These are phyloP conservation scores for Daktulosphaira vitifoliae DNA, from an alignment of 1,140 invertebrate species.

Conservation along the genomic window DNA sequence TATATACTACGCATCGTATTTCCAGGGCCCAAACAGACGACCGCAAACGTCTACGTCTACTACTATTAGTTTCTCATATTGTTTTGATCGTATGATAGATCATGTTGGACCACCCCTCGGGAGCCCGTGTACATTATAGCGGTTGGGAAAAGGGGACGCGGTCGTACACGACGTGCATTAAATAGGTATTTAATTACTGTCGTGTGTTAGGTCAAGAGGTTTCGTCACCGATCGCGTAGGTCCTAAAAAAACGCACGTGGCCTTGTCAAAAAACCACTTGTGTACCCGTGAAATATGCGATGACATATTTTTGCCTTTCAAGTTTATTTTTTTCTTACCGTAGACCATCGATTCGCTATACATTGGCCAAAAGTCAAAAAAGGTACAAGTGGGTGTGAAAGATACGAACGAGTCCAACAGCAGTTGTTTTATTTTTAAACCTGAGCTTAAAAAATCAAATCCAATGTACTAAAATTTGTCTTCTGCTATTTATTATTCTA, in stretches of 20 bases:
- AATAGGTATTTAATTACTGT: background rate
- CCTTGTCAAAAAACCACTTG: conserved; percentile 20
- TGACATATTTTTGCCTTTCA: conserved; percentile 10
- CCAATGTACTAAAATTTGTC: too few relatives aligned
- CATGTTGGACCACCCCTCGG: too few relatives aligned
- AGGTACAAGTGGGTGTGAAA: conserved; percentile 30
- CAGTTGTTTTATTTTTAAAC: too few relatives aligned
- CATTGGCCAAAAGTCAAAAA: conserved; percentile 28
- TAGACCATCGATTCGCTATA: conserved; percentile 6
- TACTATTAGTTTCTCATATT: background rate
- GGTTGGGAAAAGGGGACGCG: too few relatives aligned
- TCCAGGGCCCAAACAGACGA: background rate
- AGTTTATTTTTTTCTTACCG: background rate
- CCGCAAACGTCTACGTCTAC: too few relatives aligned
- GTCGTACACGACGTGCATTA: background rate
- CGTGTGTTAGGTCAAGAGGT: conserved; percentile 28
- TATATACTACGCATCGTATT: too few relatives aligned
- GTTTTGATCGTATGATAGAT: too few relatives aligned
- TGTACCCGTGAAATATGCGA: conserved; percentile 2
- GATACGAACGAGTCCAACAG: background rate
- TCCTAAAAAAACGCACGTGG: conserved; percentile 24
- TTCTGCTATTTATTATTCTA: background rate
- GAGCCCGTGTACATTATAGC: background rate
- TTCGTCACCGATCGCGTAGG: conserved; percentile 6
- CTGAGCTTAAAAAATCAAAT: too few relatives aligned